Percentiles rank a stretch among this genome's conserved stretches.
Conservation (phyloP, 2,888 invertebrate genomes). For the Cheilosia variabilis region DNA sequence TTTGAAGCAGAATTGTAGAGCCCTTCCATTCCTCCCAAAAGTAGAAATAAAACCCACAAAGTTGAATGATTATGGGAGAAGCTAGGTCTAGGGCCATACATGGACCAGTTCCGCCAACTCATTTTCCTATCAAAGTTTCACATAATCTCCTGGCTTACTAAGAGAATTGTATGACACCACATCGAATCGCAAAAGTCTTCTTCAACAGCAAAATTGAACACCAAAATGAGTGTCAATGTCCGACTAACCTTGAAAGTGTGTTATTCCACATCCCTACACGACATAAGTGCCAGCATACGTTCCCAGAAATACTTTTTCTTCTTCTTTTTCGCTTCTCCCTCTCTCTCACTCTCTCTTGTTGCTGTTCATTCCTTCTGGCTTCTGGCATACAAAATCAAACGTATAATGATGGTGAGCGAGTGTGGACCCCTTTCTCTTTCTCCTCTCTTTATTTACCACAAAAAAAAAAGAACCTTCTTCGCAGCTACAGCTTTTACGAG, state of each 20-base stretch:
- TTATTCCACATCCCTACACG: constrained; percentile 64
- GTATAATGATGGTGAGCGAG: constrained; percentile 77
- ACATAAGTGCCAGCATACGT: constrained; percentile 44
- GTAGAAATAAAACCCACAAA: too few relatives aligned
- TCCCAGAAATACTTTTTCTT: constrained; percentile 29
- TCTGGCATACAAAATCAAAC: constrained; percentile 50
- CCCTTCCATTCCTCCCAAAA: background rate
- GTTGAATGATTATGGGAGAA: too few relatives aligned
- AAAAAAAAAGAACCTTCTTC: constrained; percentile 16
- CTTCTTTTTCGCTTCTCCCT: too few relatives aligned
- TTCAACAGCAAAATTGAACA: constrained; percentile 36
- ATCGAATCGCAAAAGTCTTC: too few relatives aligned
- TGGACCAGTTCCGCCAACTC: too few relatives aligned
- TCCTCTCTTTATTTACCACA: constrained; percentile 18
- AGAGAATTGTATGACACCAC: too few relatives aligned
- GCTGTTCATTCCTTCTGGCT: constrained; percentile 18
- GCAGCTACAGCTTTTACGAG: constrained; percentile 21
- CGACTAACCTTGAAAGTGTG: constrained; percentile 84
- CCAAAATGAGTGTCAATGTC: constrained; percentile 82
- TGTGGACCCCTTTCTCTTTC: constrained; percentile 69
- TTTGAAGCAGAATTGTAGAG: too few relatives aligned
- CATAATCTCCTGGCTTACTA: too few relatives aligned
- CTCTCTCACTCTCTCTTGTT: too few relatives aligned
- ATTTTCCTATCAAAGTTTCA: too few relatives aligned
- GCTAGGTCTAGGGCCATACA: too few relatives aligned